Evolutionary conservation across 2,797 vertebrate species (phyloP).

Genomic region (Macrochelys suwanniensis): DNA sequence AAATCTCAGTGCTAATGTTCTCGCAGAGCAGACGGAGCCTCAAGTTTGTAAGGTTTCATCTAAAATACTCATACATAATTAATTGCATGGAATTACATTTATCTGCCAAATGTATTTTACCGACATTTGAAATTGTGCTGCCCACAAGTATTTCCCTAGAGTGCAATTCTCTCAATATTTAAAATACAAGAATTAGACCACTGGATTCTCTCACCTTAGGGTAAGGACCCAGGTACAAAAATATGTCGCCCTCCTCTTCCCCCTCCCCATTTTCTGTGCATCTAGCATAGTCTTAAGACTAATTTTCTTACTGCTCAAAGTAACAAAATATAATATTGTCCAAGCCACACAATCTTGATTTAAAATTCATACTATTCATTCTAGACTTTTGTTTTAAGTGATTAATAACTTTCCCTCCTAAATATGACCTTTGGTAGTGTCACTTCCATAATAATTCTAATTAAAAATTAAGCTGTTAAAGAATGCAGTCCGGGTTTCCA

Average conservation of each 20-base stretch:
- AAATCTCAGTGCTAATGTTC: not conserved
- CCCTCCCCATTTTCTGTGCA: not conserved
- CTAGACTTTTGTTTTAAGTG: not conserved
- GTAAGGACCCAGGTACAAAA: not conserved
- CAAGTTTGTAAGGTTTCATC: not conserved
- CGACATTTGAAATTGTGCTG: not conserved
- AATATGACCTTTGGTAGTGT: not conserved
- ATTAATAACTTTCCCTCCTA: not conserved
- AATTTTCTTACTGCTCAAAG: not conserved
- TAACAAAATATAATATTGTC: not conserved
- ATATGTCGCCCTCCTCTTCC: not conserved
- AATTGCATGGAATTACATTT: not conserved
- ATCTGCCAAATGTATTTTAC: not conserved
- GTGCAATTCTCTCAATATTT: not conserved
- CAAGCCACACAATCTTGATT: not conserved
- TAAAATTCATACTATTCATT: not conserved
- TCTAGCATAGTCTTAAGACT: not conserved
- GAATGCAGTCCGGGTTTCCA: not conserved
- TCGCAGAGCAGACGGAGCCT: not conserved
- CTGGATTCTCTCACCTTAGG: not conserved
- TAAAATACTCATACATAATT: not conserved
- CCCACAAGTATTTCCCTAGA: not conserved
- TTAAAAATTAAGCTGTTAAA: not conserved
- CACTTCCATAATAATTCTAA: not conserved
- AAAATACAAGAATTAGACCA: not conserved